Conservation (phyloP, 2,113 vertebrate genomes). For the Tyto alba region DNA sequence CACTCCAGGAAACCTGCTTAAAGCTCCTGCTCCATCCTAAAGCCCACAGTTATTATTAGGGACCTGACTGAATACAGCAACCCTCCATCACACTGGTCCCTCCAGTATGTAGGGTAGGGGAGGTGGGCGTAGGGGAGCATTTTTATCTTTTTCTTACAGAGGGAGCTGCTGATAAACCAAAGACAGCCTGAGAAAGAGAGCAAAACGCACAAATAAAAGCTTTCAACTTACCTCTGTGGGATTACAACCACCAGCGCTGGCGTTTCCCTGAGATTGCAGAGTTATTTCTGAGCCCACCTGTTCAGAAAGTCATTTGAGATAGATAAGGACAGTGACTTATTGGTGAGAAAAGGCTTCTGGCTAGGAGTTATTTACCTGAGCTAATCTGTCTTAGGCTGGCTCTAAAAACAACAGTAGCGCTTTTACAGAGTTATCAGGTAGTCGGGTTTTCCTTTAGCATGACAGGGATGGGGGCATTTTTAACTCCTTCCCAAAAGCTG, state of each 20-base stretch:
- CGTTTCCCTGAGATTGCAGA: neutral
- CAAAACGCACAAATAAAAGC: neutral
- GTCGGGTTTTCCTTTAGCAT: neutral
- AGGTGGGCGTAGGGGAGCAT: neutral
- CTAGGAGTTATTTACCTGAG: conserved; percentile 32
- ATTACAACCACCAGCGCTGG: neutral
- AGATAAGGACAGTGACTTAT: conserved; percentile 40
- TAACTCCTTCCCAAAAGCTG: neutral
- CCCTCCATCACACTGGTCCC: neutral
- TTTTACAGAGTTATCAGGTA: neutral
- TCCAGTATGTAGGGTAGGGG: neutral
- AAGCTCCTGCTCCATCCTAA: neutral
- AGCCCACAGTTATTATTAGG: neutral
- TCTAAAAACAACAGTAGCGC: conserved; percentile 26
- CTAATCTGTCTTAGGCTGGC: conserved; percentile 25
- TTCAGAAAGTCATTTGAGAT: conserved; percentile 36
- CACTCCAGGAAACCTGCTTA: neutral
- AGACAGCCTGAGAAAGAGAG: neutral
- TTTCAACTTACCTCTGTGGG: neutral
- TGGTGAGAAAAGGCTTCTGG: conserved; percentile 28
- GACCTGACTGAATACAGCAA: neutral
- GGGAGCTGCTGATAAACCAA: neutral
- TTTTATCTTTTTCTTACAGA: neutral
- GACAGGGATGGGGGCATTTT: neutral
- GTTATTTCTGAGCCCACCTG: conserved; percentile 6